Evolutionary conservation across 2,888 invertebrate genomes (phyloP), one percentile per base, ranked within the genome.

Genomic region (Netelia melanura): DNA sequence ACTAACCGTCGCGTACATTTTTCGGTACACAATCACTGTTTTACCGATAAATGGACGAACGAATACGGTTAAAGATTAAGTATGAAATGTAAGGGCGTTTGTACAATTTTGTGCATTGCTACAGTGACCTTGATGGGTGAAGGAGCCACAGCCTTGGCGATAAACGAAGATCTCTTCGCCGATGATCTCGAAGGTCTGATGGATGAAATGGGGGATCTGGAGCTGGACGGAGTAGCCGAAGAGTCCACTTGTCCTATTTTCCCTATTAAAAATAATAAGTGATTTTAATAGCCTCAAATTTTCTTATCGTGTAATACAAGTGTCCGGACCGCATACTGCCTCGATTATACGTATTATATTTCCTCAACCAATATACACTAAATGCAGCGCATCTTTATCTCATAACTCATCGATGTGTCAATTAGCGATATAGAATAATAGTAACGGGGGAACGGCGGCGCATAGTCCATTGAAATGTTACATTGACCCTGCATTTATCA

Each of bases 151-250:
- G 96, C 96, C 8, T 96, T 97, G 61, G 97, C 98, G 75, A 98
- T 98, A 89, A 98, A 98, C 94, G 98, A 98, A 93, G 97, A 98
- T 94, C 96, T 98, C n/a, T 98, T 98, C 95, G 95, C 97, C 30
- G 98, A 97, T 91, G 97, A 98, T 91, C 94, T 98, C 77, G 97
- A 96, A 87, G 96, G 95, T 83, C 93, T 97, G 88, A 97, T 98
- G 90, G 97, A 98, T 90, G 98, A 98, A 94, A 94, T 98, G 84
- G 96, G 97, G 91, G 97, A 97, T 92, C 94, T 97, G 87, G 97
- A 97, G 92, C 93, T 97, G 87, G 97, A 97, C 91, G 38, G 96
- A 96, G 93, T 95, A 92, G 94, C 92, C 90, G 88, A 91, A 90
- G 87, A 85, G 88, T 91, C 90, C 90, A 89, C 14, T 67, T 72